Evolutionary conservation across 2,797 vertebrate genomes (phyloP).

Genomic region (Vireo griseus): DNA sequence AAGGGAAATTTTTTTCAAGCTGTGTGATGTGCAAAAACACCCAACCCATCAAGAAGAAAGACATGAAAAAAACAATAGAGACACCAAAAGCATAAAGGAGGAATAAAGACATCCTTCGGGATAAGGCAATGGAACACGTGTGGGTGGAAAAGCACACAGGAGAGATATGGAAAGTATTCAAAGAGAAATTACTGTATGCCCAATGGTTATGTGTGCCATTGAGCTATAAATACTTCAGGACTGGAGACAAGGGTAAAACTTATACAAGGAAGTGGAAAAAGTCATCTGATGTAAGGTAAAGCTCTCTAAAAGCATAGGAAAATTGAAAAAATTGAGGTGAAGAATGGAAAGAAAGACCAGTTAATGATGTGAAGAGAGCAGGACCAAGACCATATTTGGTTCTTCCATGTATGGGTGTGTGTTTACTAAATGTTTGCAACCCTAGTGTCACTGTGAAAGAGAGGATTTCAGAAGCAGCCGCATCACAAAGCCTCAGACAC

Average conservation of each 20-base stretch:
- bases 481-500: no score
- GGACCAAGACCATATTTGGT: background rate
- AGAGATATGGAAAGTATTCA: slow-evolving; percentile 48
- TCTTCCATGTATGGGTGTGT: fast-evolving
- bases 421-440: background rate
- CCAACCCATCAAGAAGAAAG: slow-evolving; percentile 30
- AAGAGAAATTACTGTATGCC: slow-evolving; percentile 51
- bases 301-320: background rate
- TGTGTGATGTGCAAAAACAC: slow-evolving; percentile 38
- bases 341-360: background rate
- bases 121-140: slow-evolving; percentile 33
- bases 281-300: background rate
- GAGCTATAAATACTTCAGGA: slow-evolving; percentile 40
- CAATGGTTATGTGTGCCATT: slow-evolving; percentile 37
- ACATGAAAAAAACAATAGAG: slow-evolving; percentile 36
- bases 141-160: slow-evolving; percentile 44
- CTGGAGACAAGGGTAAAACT: slow-evolving; percentile 13
- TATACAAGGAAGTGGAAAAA: slow-evolving; percentile 20
- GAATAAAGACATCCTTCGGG: slow-evolving; percentile 40
- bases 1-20: slow-evolving; percentile 9
- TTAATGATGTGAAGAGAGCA: background rate
- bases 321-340: background rate
- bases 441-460: background rate
- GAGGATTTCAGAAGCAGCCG: background rate
- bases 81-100: slow-evolving; percentile 22